These are phyloP conservation scores for Loris lydekkerianus DNA, from an alignment of 2,797 vertebrate genomes.

Conservation along the genomic window DNA sequence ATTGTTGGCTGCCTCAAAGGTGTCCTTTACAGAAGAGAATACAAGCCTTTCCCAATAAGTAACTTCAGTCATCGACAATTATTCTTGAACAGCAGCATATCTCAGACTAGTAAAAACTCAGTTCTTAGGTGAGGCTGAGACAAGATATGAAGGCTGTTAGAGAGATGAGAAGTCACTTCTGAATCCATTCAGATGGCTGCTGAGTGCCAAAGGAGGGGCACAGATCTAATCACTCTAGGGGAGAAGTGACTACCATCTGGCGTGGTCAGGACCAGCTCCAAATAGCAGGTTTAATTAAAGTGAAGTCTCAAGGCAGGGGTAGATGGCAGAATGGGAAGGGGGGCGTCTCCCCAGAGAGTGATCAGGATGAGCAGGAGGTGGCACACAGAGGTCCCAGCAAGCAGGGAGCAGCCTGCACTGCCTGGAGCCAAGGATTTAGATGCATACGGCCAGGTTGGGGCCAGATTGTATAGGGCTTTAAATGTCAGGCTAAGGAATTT, in stretches of 20 bases:
- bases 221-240: not conserved
- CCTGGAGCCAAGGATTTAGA: not conserved
- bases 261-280: constrained; percentile 56
- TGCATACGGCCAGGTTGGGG: constrained; percentile 16
- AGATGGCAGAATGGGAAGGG: not conserved
- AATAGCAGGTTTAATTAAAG: constrained; percentile 70
- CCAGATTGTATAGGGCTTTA: constrained; percentile 71
- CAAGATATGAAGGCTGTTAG: not conserved
- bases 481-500: constrained; percentile 73
- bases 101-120: not conserved
- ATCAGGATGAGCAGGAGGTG: not conserved
- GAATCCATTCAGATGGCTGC: not conserved
- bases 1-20: not conserved
- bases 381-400: not conserved
- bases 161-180: not conserved
- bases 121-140: not conserved
- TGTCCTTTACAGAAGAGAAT: not conserved
- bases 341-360: not conserved
- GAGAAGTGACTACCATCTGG: constrained; percentile 58
- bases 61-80: not conserved
- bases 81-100: not conserved
- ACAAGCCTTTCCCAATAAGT: not conserved
- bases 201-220: constrained; percentile 43
- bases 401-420: not conserved
- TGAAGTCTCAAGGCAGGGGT: not conserved